These are phyloP conservation scores for Palaemon carinicauda DNA, from an alignment of 1,140 invertebrate genomes.

Conservation along the genomic window DNA sequence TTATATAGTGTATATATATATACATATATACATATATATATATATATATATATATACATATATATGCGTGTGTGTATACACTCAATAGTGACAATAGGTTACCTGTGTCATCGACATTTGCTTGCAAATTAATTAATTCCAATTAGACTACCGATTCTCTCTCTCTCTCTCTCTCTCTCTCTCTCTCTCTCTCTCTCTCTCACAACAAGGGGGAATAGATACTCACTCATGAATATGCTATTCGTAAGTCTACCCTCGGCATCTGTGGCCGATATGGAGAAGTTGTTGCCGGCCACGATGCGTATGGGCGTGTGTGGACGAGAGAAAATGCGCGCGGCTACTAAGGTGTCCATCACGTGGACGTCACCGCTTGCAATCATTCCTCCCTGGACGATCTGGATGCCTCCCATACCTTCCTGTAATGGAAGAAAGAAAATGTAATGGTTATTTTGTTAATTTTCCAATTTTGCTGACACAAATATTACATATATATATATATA, in stretches of 20 bases:
- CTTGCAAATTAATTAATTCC: too few species aligned
- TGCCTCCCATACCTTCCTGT: conserved; percentile 42
- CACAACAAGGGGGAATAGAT: background rate
- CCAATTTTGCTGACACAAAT: too few species aligned
- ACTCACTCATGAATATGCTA: conserved; percentile 43
- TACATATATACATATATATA: too few species aligned
- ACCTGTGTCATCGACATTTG: too few species aligned
- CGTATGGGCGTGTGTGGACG: conserved; percentile 22
- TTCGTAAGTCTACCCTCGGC: conserved; percentile 13
- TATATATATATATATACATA: too few species aligned
- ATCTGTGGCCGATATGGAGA: conserved; percentile 31
- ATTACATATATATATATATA: too few species aligned
- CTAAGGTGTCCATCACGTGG: conserved; percentile 32
- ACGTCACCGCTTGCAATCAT: conserved; percentile 39
- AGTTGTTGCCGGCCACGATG: conserved; percentile 26
- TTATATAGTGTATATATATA: too few species aligned
- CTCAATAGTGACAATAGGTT: too few species aligned
- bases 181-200: background rate
- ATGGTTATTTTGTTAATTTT: too few species aligned
- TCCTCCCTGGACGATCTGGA: conserved; percentile 32
- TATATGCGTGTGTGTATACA: too few species aligned
- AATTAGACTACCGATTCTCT: too few species aligned
- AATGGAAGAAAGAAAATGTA: too few species aligned
- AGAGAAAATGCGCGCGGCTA: conserved; percentile 26
- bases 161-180: background rate